Conservation (phyloP, 2,888 invertebrate species). For the Dromius quadrimaculatus region DNA sequence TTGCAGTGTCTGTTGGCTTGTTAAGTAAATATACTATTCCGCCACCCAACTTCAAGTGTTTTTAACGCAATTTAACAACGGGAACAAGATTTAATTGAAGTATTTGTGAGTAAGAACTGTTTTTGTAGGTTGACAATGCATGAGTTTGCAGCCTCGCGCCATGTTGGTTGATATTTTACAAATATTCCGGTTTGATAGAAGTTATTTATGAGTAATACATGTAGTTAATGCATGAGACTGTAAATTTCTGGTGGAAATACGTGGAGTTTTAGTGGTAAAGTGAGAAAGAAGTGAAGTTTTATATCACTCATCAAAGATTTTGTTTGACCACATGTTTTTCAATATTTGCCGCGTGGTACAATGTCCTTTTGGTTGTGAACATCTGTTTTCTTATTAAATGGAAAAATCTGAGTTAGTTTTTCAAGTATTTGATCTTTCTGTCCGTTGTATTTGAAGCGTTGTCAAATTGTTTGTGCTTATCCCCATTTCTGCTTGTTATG, state of each 20-base stretch:
- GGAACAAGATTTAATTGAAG: neutral
- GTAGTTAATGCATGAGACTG: neutral
- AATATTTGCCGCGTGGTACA: constrained; percentile 46
- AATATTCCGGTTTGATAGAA: constrained; percentile 45
- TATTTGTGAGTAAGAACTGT: constrained; percentile 47
- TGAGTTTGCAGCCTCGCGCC: constrained; percentile 67
- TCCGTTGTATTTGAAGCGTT: too few relatives aligned
- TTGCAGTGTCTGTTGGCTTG: constrained; percentile 66
- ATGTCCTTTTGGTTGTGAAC: neutral
- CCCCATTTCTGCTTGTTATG: too few relatives aligned
- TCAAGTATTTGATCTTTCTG: too few relatives aligned
- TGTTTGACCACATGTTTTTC: constrained; percentile 47
- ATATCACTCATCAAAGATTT: constrained; percentile 26
- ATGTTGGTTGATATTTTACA: constrained; percentile 65
- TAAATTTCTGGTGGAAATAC: neutral
- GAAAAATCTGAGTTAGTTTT: too few relatives aligned
- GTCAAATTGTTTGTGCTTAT: too few relatives aligned
- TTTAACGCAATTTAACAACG: neutral
- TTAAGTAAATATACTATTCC: constrained; percentile 55
- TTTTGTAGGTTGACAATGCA: constrained; percentile 63
- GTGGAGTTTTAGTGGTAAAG: neutral
- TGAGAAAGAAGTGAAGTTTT: constrained; percentile 3
- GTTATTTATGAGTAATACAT: too few relatives aligned
- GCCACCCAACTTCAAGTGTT: neutral
- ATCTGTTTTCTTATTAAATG: neutral